Evolutionary conservation across 2,113 vertebrate species (phyloP).

Genomic region (pig (Sus scrofa)): DNA sequence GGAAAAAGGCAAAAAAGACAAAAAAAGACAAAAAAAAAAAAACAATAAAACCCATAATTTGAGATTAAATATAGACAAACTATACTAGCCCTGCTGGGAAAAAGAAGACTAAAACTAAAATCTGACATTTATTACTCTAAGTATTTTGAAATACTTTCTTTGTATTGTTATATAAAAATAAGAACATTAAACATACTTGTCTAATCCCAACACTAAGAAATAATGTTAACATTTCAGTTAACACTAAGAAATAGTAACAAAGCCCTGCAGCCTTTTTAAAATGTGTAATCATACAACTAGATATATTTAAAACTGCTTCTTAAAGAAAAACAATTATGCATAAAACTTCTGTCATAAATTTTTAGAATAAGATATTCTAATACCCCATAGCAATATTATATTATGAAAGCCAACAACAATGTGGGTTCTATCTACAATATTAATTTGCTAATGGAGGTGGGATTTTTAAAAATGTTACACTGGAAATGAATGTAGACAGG

Average conservation of each 20-base stretch:
- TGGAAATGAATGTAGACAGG: background rate
- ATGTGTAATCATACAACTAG: background rate
- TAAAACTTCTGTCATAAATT: constrained; percentile 2
- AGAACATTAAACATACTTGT: background rate
- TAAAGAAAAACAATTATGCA: constrained; percentile 45
- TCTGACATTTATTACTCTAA: background rate
- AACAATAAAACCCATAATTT: constrained; percentile 50
- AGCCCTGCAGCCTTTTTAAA: background rate
- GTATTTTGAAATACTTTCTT: background rate
- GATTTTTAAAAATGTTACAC: background rate
- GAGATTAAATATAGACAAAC: background rate
- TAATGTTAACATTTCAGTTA: background rate
- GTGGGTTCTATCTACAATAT: background rate
- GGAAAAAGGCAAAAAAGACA: no score
- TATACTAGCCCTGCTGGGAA: background rate
- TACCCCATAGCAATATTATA: background rate
- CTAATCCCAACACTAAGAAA: constrained; percentile 6
- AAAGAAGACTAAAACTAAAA: background rate
- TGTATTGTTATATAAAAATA: constrained; percentile 37
- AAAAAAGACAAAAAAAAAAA: no score
- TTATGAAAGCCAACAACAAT: background rate
- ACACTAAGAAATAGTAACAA: constrained; percentile 1
- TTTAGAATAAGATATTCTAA: constrained; percentile 45
- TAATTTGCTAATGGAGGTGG: background rate
- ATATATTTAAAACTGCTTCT: constrained; percentile 34